phyloP scores from a whole-genome alignment of 2,113 vertebrate genomes.

The Protomyctophum bolini region DNA sequence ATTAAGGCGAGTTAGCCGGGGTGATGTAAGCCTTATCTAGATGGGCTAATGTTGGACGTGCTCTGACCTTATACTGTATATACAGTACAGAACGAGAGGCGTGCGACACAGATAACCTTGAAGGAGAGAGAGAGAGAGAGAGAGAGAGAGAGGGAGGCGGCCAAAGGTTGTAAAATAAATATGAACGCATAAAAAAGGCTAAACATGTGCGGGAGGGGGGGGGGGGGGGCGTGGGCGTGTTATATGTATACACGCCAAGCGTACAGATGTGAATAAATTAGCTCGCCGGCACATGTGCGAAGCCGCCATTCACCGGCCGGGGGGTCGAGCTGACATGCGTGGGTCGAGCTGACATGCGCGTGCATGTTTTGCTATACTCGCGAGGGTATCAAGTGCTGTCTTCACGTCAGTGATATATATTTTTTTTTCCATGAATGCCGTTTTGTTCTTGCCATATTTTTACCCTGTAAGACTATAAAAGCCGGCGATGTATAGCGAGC shows the following conservation, averaged over 20 bases:
- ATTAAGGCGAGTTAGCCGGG: constrained; percentile 15
- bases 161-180: constrained; percentile 18
- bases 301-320: constrained; percentile 5
- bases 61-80: constrained; percentile 35
- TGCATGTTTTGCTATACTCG: no score
- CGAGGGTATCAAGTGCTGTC: no score
- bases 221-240: constrained; percentile 6
- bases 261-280: constrained; percentile 33
- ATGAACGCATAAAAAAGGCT: background rate
- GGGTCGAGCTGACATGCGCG: no score
- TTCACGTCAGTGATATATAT: no score
- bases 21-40: constrained; percentile 46
- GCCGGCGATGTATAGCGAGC: no score
- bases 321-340: background rate
- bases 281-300: constrained; percentile 39
- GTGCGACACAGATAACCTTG: constrained; percentile 32
- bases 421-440: no score
- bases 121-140: background rate
- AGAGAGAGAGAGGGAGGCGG: no score
- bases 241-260: background rate
- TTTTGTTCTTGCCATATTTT: no score
- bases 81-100: background rate
- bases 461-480: no score
- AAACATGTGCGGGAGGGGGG: background rate
- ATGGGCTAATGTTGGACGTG: constrained; percentile 1